A percentile compares a stretch with the other conserved stretches of the same genome.
Evolutionary conservation across 2,113 vertebrate species (phyloP).

Genomic region (Chlamydotis undulata): DNA sequence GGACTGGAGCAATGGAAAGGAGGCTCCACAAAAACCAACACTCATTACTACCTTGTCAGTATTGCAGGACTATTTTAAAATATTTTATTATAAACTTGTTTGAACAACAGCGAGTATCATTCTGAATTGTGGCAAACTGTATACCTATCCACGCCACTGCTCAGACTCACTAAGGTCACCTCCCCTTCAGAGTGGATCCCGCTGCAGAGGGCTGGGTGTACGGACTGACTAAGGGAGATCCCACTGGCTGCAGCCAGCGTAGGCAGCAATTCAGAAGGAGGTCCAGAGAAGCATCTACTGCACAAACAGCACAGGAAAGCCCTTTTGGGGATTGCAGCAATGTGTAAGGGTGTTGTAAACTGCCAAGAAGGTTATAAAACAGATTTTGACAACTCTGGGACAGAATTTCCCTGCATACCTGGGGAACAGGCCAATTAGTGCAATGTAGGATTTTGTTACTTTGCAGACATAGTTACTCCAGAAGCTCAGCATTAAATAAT

Average conservation of each 20-base stretch:
- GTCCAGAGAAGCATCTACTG: background rate
- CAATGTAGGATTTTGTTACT: background rate
- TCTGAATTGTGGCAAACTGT: background rate
- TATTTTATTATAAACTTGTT: background rate
- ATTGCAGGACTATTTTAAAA: background rate
- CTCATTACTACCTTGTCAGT: background rate
- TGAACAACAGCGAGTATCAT: background rate
- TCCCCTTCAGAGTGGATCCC: background rate
- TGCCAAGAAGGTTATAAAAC: background rate
- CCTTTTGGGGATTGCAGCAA: background rate
- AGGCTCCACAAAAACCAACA: background rate
- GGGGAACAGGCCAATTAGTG: background rate
- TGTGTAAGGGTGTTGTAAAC: background rate
- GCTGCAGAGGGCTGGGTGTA: background rate
- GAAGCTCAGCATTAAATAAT: background rate
- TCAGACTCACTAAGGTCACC: background rate
- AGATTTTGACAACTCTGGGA: background rate
- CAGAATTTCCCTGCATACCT: background rate
- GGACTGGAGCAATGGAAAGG: background rate
- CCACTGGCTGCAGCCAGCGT: background rate
- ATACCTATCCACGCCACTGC: background rate
- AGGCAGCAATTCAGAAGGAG: background rate
- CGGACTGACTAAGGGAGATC: accelerated
- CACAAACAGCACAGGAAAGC: background rate
- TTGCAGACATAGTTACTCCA: background rate